Evolutionary conservation across 2,888 invertebrate genomes (phyloP), one percentile per base, ranked within the genome.

Genomic region (Tubiluchus corallicola): DNA sequence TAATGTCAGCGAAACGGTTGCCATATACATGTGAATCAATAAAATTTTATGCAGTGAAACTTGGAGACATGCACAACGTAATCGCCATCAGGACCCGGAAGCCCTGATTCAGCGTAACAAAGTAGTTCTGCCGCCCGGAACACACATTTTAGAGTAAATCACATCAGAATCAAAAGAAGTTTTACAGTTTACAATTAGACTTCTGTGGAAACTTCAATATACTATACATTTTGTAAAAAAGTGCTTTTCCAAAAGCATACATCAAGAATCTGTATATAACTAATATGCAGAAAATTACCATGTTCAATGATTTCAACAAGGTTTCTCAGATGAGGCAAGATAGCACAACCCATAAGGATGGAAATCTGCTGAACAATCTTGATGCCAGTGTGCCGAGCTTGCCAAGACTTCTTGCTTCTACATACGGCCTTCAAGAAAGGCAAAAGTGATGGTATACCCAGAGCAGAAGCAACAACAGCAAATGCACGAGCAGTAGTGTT

Each of bases 331-430:
- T 99, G 98, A 0, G 98, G 98, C 51, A 99, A 68, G 55, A 99
- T 96, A 20, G 98, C 98, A 62, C 98, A 99, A 4, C 98, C 98
- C 94, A 99, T 96, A 20, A 99, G 71, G 60, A 99, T 99, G 40
- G 98, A 92, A 53, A 99, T 98, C 70, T 99, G 98, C 63, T 99
- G 98, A 0, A 99, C 96, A 60, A 99, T 99, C 70, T 99, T 99
- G 49, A 98, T 98, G 60, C 96, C 96, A 3, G 94, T 96, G 64
- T 96, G 96, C n/a, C 73, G 59, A 5, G 76, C 98, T 68, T 99
- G 98, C 98, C 98, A 99, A 0, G 92, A 94, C 65, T 99, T 99
- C 69, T 99, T 99, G 52, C 92, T 92, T 55, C 90, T 79, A 63
- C 98, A 98, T 2, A 98, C 98, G 43, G 98, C 96, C 67, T 96